These are phyloP conservation scores for Zalophus californianus DNA, from an alignment of 2,797 vertebrate genomes.

Conservation along the genomic window DNA sequence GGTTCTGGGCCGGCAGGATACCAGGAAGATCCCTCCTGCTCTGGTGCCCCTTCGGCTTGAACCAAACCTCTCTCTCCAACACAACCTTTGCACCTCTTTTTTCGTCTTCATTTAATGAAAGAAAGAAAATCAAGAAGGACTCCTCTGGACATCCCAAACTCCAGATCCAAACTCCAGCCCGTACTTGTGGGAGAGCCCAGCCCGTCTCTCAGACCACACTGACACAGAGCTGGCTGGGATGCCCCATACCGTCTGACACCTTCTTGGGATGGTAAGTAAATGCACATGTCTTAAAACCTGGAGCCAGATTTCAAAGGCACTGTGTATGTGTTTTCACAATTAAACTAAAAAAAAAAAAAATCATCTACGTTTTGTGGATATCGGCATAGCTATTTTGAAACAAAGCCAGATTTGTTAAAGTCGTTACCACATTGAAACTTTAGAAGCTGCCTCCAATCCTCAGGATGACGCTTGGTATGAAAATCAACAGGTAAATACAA, in stretches of 20 bases:
- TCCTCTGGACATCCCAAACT: not conserved
- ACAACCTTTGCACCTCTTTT: not conserved
- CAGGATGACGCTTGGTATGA: slow-evolving; percentile 47
- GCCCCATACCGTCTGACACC: not conserved
- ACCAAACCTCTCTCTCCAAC: not conserved
- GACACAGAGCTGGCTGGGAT: not conserved
- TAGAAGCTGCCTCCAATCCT: not conserved
- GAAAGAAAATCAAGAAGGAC: not conserved
- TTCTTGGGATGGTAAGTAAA: not conserved
- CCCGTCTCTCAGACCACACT: not conserved
- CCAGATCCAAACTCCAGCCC: not conserved
- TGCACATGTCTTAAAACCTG: not conserved
- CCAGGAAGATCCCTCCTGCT: not conserved
- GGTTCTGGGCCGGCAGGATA: not conserved
- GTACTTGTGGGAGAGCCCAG: not conserved
- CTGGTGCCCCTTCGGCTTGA: fast-evolving
- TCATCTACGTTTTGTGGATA: not conserved
- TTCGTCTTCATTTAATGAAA: not conserved
- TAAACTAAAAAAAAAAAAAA: not conserved
- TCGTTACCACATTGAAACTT: not conserved
- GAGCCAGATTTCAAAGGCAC: not conserved
- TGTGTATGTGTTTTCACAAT: not conserved
- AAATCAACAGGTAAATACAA: slow-evolving; percentile 20
- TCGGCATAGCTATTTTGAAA: not conserved
- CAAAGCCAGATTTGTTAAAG: not conserved